phyloP scores from a whole-genome alignment of 2,888 invertebrate genomes.

The Trachelus iudaicus region DNA sequence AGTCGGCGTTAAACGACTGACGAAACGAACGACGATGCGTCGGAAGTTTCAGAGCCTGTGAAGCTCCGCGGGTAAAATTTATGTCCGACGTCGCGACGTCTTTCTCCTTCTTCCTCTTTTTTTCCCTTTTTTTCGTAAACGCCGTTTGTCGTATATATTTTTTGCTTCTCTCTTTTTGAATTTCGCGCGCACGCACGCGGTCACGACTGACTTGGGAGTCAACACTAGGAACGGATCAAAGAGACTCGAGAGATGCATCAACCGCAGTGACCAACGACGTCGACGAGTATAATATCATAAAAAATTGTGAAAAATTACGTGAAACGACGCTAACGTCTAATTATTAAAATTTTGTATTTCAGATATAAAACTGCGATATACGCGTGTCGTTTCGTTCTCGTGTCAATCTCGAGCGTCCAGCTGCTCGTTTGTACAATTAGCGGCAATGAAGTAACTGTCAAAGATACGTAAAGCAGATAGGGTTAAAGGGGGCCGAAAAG shows the following conservation, averaged over 20 bases:
- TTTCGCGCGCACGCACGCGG: neutral
- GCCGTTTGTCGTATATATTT: neutral
- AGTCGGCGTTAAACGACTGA: conserved; percentile 59
- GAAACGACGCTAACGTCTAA: neutral
- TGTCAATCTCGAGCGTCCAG: neutral
- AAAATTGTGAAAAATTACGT: neutral
- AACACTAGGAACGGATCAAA: neutral
- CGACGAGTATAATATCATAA: neutral
- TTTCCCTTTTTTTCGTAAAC: neutral
- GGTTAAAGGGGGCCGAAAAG: neutral
- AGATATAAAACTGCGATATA: neutral
- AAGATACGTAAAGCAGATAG: neutral
- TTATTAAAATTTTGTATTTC: neutral
- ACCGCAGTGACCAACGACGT: neutral
- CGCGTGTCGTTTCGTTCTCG: neutral
- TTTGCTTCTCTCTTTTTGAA: neutral
- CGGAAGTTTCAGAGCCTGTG: conserved; percentile 7
- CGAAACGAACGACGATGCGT: conserved; percentile 54
- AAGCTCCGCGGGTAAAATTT: conserved; percentile 24
- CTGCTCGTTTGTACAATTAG: neutral
- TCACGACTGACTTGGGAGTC: neutral
- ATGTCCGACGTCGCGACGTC: conserved; percentile 19
- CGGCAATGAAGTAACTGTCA: neutral
- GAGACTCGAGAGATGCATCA: neutral
- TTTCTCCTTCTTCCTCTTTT: neutral